phyloP scores from a whole-genome alignment of 2,113 vertebrate species.

The Rhipidura dahli region DNA sequence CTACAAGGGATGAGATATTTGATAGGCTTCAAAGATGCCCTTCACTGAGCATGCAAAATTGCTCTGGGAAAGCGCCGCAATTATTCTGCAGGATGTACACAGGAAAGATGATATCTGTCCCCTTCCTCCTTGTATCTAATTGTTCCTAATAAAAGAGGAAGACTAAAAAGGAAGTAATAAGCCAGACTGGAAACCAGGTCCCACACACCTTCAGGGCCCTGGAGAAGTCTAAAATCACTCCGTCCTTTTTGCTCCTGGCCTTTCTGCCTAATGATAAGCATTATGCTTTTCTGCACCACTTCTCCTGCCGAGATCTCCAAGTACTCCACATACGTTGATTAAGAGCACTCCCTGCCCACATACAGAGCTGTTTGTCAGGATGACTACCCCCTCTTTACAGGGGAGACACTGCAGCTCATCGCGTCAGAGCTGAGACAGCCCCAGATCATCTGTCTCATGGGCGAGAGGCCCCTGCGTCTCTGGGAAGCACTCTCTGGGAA shows the following conservation, averaged over 20 bases:
- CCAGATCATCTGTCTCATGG: not conserved
- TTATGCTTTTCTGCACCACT: not conserved
- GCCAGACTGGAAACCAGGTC: not conserved
- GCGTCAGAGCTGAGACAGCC: constrained; percentile 23
- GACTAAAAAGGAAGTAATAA: not conserved
- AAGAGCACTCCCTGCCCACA: constrained; percentile 32
- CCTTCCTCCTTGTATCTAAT: constrained; percentile 23
- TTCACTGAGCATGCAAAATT: constrained; percentile 32
- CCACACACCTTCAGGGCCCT: not conserved
- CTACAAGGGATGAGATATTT: not conserved
- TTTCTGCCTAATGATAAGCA: constrained; percentile 12
- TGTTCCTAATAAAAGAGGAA: constrained; percentile 12
- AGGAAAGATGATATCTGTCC: constrained; percentile 25
- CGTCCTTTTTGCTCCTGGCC: not conserved
- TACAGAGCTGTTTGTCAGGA: constrained; percentile 40
- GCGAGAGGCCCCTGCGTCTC: not conserved
- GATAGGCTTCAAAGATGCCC: constrained; percentile 42
- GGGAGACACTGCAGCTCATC: constrained; percentile 21
- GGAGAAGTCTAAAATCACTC: not conserved
- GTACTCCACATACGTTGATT: constrained; percentile 8
- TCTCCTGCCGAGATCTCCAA: not conserved
- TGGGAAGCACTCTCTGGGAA: not conserved
- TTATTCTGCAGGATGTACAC: constrained; percentile 36
- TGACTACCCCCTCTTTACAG: constrained; percentile 22
- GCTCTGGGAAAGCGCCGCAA: constrained; percentile 23